Evolutionary conservation across 2,113 vertebrate genomes (phyloP).

Genomic region (Maccullochella peelii): DNA sequence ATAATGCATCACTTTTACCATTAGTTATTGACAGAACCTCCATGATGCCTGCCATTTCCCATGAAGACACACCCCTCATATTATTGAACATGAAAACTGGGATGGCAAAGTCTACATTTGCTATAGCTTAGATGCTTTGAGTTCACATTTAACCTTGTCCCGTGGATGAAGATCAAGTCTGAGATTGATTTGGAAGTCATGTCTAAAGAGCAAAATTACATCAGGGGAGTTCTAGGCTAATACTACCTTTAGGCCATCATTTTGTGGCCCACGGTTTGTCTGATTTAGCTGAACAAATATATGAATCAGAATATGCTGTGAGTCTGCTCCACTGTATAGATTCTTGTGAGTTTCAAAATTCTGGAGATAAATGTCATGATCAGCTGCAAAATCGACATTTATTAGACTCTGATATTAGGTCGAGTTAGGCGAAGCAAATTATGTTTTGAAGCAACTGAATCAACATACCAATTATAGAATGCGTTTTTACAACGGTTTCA

Average conservation of each 20-base stretch:
- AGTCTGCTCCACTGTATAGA: not conserved
- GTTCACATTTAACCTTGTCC: constrained; percentile 2
- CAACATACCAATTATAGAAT: not conserved
- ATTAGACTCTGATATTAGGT: not conserved
- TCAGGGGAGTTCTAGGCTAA: too few species aligned
- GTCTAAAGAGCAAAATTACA: constrained; percentile 1
- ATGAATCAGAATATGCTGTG: not conserved
- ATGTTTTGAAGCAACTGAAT: not conserved
- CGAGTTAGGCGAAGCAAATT: not conserved
- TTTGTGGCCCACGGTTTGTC: not conserved
- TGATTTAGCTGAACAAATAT: not conserved
- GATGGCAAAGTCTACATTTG: constrained; percentile 3
- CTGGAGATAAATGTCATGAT: not conserved
- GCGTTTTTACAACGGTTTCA: not conserved
- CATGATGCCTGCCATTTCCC: not conserved
- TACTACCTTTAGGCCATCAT: too few species aligned
- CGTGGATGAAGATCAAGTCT: not conserved
- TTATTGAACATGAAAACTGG: not conserved
- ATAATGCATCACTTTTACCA: constrained; percentile 8
- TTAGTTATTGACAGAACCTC: not conserved
- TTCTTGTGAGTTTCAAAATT: not conserved
- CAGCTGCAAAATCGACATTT: not conserved
- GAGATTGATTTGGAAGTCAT: not conserved
- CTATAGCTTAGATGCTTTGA: not conserved
- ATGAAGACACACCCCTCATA: not conserved